Evolutionary conservation across 2,888 invertebrate species (phyloP).

Genomic region (Synergus japonicus): DNA sequence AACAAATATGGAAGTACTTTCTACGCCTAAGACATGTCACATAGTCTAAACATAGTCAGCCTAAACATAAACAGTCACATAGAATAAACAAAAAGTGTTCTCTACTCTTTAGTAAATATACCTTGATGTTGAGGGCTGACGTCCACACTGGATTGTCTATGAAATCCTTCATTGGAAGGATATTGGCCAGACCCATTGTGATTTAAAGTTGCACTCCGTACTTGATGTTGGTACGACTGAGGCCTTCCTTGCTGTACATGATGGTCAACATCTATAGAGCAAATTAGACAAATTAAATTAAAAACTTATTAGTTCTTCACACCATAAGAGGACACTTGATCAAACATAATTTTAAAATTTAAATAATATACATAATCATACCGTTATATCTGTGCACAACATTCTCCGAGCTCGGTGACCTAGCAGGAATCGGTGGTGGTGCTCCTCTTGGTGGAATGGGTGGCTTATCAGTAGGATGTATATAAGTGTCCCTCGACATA

Average conservation of each 20-base stretch:
- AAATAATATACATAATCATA: conserved; percentile 47
- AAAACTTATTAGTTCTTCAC: no score
- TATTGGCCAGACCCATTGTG: conserved; percentile 74
- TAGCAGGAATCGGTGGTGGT: conserved; percentile 80
- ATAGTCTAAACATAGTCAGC: neutral
- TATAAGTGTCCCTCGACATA: conserved; percentile 61
- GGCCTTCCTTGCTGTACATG: conserved; percentile 67
- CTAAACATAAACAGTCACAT: no score
- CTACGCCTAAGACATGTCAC: neutral
- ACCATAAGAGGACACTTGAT: no score
- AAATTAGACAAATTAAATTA: neutral
- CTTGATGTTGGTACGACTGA: conserved; percentile 74
- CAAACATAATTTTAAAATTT: neutral
- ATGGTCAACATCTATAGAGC: conserved; percentile 66
- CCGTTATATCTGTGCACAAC: conserved; percentile 70
- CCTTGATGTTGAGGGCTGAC: conserved; percentile 68
- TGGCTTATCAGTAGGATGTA: conserved; percentile 78
- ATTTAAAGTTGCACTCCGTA: conserved; percentile 67
- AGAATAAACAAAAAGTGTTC: conserved; percentile 59
- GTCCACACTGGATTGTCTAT: conserved; percentile 69
- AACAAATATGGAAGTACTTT: neutral
- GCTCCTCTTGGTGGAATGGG: conserved; percentile 81
- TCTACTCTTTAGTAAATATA: conserved; percentile 66
- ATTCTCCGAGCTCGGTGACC: conserved; percentile 76
- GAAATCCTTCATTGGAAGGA: conserved; percentile 69